Conservation (phyloP, 2,888 invertebrate genomes). For the Acanthosoma haemorrhoidale region DNA sequence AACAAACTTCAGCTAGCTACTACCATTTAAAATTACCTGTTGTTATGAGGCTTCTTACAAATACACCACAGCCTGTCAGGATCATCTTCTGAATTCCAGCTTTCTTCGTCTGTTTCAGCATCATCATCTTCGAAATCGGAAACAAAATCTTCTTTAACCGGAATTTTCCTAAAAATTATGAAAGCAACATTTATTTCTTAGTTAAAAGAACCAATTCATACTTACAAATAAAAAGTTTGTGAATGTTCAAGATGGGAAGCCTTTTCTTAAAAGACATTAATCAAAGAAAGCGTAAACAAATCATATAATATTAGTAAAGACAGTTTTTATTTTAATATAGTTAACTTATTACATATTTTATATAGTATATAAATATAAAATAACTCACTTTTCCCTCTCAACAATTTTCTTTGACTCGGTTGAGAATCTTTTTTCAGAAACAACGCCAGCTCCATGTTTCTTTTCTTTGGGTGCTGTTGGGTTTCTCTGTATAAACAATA, state of each 20-base stretch:
- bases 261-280: no score
- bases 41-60: constrained; percentile 90
- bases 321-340: background rate
- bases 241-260: no score
- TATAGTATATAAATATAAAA: no score
- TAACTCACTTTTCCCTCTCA: background rate
- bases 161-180: constrained; percentile 24
- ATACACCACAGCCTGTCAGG: constrained; percentile 92
- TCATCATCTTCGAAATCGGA: constrained; percentile 43
- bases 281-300: no score
- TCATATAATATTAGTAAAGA: background rate
- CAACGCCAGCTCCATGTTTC: background rate
- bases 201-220: no score
- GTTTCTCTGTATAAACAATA: background rate
- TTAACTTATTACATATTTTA: background rate
- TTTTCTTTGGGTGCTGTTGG: background rate
- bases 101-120: constrained; percentile 49
- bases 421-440: constrained; percentile 29
- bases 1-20: no score
- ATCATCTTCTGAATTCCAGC: constrained; percentile 83
- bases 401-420: constrained; percentile 11
- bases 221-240: no score
- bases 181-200: no score
- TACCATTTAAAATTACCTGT: no score
- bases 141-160: constrained; percentile 29